Evolutionary conservation across 2,888 invertebrate species (phyloP), one percentile per base, ranked within the genome.

Genomic region (Gisinianus flammeolus): DNA sequence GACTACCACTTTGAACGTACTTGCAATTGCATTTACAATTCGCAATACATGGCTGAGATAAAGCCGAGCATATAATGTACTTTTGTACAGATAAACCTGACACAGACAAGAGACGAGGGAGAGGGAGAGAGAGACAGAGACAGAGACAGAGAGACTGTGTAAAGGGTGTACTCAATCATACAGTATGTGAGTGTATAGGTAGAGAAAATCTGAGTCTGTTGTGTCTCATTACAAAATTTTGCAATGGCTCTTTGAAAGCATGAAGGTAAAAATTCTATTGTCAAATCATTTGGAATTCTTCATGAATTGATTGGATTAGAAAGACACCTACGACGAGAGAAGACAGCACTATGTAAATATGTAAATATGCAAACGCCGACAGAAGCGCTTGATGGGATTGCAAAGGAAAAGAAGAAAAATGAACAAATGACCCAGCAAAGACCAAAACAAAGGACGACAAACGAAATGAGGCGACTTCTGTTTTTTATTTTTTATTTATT

Each of bases 401-500:
- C 44, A 58, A 12, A n/a, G 19, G 24, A 58, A 58, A 58, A n/a
- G 56, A 58, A 62, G 62, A 62, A 3, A 26, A 22, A 28, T 58
- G 56, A 44, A 58, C 24, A 58, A 44, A 44, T 44, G 44, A 44
- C 44, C 44, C 44, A 44, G 19, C 44, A 44, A 44, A n/a, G n/a
- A 44, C 44, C 44, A 44, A 44, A 16, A 19, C 19, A 24, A 58
- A 24, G 58, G 22, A 56, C 4, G 4, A 12, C 6, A 56, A n/a
- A 24, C 1, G 31, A 58, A 62, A 72, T 72, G 31, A 62, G 58
- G 72, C 31, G 72, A 72, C 56, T 72, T 72, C 72, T 62, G 62
- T 72, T 33, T 72, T n/a, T n/a, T n/a, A n/a, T n/a, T n/a, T n/a
- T n/a, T 72, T 72, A 72, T 72, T 71, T 72, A 72, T 72, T 72